phyloP scores from a whole-genome alignment of 1,140 invertebrate species.

The Pogonus chalceus region DNA sequence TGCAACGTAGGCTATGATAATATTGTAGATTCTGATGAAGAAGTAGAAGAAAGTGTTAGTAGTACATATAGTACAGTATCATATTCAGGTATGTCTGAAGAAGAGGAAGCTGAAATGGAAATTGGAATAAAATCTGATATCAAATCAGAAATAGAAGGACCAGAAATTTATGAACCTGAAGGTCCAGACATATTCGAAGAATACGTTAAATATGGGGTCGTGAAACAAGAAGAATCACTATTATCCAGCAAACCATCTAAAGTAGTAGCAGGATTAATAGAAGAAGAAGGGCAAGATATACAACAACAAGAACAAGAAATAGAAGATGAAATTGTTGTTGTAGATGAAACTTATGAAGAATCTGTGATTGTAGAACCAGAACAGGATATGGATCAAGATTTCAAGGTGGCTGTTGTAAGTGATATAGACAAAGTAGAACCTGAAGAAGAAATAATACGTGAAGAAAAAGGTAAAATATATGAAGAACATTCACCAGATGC shows the following conservation, averaged over 20 bases:
- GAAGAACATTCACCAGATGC: conserved; percentile 24
- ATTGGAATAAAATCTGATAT: too few species aligned
- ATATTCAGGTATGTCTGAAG: conserved; percentile 9
- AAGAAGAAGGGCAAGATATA: not conserved
- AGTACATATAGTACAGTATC: conserved; percentile 9
- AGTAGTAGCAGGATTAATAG: not conserved
- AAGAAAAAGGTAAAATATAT: not conserved
- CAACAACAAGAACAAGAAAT: not conserved
- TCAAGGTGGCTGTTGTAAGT: not conserved
- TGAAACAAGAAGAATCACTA: too few species aligned
- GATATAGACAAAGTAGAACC: conserved; percentile 6
- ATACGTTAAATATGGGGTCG: too few species aligned
- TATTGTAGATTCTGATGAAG: not conserved
- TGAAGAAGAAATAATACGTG: conserved; percentile 9
- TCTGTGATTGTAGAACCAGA: not conserved
- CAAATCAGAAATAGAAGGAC: conserved; percentile 12
- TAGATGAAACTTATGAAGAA: not conserved
- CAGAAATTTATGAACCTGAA: not conserved
- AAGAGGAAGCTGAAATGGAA: conserved; percentile 13
- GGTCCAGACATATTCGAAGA: not conserved
- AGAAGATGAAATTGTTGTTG: not conserved
- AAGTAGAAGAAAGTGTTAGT: conserved; percentile 4
- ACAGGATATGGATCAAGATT: not conserved
- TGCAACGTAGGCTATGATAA: not conserved
- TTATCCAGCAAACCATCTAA: too few species aligned